Base-by-base conservation (phyloP, 2,113 vertebrate species). In the Sylvia atricapilla region DNA sequence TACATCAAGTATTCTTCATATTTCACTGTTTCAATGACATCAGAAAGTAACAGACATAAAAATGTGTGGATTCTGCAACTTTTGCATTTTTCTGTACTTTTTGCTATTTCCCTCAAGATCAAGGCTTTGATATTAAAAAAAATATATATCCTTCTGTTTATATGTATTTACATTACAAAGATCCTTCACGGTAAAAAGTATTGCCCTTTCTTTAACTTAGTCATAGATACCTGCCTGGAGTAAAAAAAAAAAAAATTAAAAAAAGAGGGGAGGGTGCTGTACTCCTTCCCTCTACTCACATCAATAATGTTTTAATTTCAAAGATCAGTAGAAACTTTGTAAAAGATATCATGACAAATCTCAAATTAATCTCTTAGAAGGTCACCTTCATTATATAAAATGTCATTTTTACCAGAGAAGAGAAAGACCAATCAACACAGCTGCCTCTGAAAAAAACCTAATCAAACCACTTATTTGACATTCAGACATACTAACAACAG, bases 81-180 rank as follows among this genome's bases (percentile, higher is more conserved):
- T 76, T 35, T 68, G 15, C 12, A 16, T 43, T 82, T 87, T 79
- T 79, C 30, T 74, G 4, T 33, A 70, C 23, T 58, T 87, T 83
- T 69, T 72, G 31, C 56, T 58, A 43, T 58, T 75, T 53, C 47
- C 11, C 7, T 82, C 43, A 59, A 78, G 75, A 94, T 72, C n/a
- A 33, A 82, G 35, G 22, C 39, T 90, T 88, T 79, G 22, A 66
- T 76, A 68, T 11, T 44, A 16, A 28, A 47, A 64, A 64, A 53
- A 43, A 55, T 15, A 53, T 41, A 55, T 19, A 16, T 12, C 13
- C 20, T 64, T 68, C 18, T 79, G 19, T 76, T 94, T 68, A 28
- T 64, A 41, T 4, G 5, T 68, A 92, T 90, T 85, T 88, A 75
- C 52, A 82, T 75, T 72, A 76, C 82, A 94, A 95, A 95, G 79